Base-by-base conservation (phyloP, 2,888 invertebrate genomes). In the Apoderus coryli region DNA sequence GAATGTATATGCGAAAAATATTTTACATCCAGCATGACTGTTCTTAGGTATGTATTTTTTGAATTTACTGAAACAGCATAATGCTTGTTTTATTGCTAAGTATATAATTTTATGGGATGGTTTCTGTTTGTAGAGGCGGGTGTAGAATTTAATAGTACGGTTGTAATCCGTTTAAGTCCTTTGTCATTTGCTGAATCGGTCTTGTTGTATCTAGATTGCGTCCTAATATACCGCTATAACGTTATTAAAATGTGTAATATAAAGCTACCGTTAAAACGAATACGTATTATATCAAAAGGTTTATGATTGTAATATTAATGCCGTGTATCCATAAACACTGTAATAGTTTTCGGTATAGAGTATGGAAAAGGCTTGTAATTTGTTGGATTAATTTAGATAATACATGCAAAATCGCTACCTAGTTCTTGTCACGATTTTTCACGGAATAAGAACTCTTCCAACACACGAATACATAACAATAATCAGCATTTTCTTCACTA, bases 371-470 rank as follows among this genome's bases (percentile, higher is more conserved):
- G 39, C 41, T 44, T 44, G 47, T 50, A 51, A 52, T 53, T 50
- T 51, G 47, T 45, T 39, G 50, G 50, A 51, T 52, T 53, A 52
- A 55, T 52, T 50, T 48, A 48, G 49, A 49, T 51, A 51, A 50
- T 48, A 48, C 48, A 44, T 43, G 35, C 34, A 37, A 41, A 49
- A 46, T 45, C 36, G 38, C 37, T 36, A 14, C n/a, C n/a, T n/a
- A n/a, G n/a, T n/a, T 24, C 31, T 33, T 30, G 38, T 36, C 38
- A 38, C 34, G 35, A 38, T 33, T 33, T 38, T 38, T 35, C 35
- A 24, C 7, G 26, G 31, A 35, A 35, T 29, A 25, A 16, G 4
- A 9, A 14, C 14, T 14, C 11, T 13, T 4, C 23, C 10, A n/a
- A 23, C 23, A 11, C n/a, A 23, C 23, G 19, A n/a, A n/a, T n/a